These are phyloP conservation scores for Aphidius colemani DNA, from an alignment of 2,888 invertebrate genomes.

Conservation along the genomic window DNA sequence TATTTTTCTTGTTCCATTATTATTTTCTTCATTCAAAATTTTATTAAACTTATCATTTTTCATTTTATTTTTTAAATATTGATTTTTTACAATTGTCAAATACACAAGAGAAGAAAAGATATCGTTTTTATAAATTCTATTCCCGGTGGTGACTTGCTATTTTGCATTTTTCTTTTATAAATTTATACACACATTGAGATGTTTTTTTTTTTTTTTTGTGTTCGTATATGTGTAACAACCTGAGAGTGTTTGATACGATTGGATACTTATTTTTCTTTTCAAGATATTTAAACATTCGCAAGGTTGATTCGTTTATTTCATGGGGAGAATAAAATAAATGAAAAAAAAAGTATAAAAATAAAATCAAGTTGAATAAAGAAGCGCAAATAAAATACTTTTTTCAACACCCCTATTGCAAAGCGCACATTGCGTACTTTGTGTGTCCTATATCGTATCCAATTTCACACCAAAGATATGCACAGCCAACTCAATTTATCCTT, in stretches of 20 bases:
- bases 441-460: conserved; percentile 56
- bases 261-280: conserved; percentile 20
- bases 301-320: conserved; percentile 27
- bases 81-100: background rate
- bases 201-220: too few species aligned
- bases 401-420: too few species aligned
- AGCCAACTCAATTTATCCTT: conserved; percentile 27
- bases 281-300: conserved; percentile 5
- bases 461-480: conserved; percentile 56
- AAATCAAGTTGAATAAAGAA: too few species aligned
- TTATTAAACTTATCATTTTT: background rate
- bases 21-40: background rate
- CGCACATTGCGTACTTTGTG: conserved; percentile 9
- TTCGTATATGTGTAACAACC: too few species aligned
- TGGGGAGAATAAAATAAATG: conserved; percentile 20
- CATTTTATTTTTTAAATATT: background rate
- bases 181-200: background rate
- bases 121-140: conserved; percentile 25
- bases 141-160: conserved; percentile 6
- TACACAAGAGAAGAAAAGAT: conserved; percentile 5
- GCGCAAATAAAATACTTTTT: too few species aligned
- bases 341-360: too few species aligned
- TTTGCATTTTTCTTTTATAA: conserved; percentile 25
- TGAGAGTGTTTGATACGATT: background rate
- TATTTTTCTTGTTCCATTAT: too few species aligned